Conservation (phyloP, 2,797 vertebrate genomes). For the Tokudaia tokunoshimensis region DNA sequence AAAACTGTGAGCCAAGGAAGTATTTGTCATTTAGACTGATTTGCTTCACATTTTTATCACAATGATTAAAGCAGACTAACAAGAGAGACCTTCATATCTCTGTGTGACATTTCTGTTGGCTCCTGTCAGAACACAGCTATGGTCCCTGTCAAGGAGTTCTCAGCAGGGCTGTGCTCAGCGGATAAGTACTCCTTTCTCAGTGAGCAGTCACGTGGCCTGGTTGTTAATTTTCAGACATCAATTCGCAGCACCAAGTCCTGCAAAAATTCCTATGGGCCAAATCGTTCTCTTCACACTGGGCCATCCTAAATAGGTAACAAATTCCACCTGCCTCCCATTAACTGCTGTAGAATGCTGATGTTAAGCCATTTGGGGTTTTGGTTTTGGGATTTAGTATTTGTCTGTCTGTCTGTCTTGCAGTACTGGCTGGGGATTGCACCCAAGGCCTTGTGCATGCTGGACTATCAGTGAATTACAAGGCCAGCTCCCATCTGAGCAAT, state of each 20-base stretch:
- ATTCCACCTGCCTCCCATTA: not conserved
- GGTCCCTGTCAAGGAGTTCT: not conserved
- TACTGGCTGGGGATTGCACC: no score
- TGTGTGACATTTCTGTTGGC: not conserved
- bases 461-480: not conserved
- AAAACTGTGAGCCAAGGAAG: not conserved
- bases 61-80: not conserved
- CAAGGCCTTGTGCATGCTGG: not conserved
- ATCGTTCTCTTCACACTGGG: not conserved
- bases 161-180: not conserved
- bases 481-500: not conserved
- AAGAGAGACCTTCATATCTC: not conserved
- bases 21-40: not conserved
- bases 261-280: not conserved
- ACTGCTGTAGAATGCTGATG: not conserved
- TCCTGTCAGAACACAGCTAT: not conserved
- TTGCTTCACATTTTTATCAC: not conserved
- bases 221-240: constrained; percentile 1
- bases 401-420: not conserved
- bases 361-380: not conserved
- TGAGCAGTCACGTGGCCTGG: not conserved
- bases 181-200: not conserved
- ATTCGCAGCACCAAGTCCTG: not conserved
- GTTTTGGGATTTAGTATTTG: no score
- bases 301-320: not conserved